phyloP scores from a whole-genome alignment of 2,797 vertebrate genomes.

The Austrolebias charrua region DNA sequence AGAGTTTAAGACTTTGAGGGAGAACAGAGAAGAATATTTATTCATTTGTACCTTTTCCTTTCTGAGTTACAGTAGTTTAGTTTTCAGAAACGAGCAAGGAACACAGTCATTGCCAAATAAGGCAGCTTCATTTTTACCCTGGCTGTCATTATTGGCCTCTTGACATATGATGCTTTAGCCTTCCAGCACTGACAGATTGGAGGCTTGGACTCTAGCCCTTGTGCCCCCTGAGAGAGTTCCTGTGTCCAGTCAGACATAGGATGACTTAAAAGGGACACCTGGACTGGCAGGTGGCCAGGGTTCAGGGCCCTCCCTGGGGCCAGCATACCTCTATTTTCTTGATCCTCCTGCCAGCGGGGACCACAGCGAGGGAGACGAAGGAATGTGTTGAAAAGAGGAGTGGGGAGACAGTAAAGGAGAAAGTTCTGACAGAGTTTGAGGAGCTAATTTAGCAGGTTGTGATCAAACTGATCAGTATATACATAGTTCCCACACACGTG shows the following conservation, averaged over 20 bases:
- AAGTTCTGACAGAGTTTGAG: constrained; percentile 56
- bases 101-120: constrained; percentile 53
- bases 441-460: constrained; percentile 39
- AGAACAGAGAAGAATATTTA: not conserved
- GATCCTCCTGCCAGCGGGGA: constrained; percentile 59
- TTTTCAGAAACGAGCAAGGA: constrained; percentile 36
- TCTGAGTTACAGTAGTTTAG: constrained; percentile 13
- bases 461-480: constrained; percentile 28
- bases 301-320: constrained; percentile 61
- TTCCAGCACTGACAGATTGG: constrained; percentile 61
- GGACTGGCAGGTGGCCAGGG: constrained; percentile 73
- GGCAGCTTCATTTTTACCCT: constrained; percentile 47
- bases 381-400: constrained; percentile 49
- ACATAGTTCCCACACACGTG: too few relatives aligned
- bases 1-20: not conserved
- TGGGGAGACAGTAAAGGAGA: constrained; percentile 29
- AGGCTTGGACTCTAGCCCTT: constrained; percentile 14
- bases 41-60: constrained; percentile 25
- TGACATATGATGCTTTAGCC: constrained; percentile 68
- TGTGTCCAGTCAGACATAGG: constrained; percentile 64
- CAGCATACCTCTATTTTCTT: constrained; percentile 55
- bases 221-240: constrained; percentile 40
- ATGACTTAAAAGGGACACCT: constrained; percentile 71
- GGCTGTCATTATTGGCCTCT: constrained; percentile 53
- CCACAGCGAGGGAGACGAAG: constrained; percentile 47